These are phyloP conservation scores for Xenotilapia flavipinnis DNA, from an alignment of 2,113 vertebrate species.

Conservation along the genomic window DNA sequence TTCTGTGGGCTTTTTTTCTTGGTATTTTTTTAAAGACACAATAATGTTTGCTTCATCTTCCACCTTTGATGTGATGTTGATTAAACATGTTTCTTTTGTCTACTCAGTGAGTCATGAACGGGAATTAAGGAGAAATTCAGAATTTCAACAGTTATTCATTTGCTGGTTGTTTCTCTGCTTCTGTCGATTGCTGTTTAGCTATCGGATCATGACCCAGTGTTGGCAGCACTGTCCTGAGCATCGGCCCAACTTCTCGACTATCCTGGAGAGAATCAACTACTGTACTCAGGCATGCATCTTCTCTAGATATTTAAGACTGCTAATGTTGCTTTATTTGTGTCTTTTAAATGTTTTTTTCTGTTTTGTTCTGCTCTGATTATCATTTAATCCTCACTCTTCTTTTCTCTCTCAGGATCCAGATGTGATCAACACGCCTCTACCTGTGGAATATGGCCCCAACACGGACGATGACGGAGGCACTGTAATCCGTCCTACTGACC, in stretches of 20 bases:
- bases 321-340: neutral
- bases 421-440: conserved; percentile 85
- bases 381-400: neutral
- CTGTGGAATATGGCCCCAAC: conserved; percentile 74
- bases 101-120: neutral
- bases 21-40: neutral
- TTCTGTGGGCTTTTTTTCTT: neutral
- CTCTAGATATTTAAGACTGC: neutral
- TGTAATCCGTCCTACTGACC: conserved; percentile 63
- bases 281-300: conserved; percentile 81
- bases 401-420: conserved; percentile 77
- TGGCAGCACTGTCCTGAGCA: conserved; percentile 92
- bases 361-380: neutral
- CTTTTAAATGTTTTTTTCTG: neutral
- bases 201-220: conserved; percentile 89
- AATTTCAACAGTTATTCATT: neutral
- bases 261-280: conserved; percentile 85
- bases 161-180: neutral
- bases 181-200: conserved; percentile 60
- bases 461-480: conserved; percentile 76
- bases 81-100: neutral
- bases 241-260: conserved; percentile 84
- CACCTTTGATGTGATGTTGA: neutral
- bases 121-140: neutral
- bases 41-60: neutral